Evolutionary conservation across 2,797 vertebrate species (phyloP).

Genomic region (Phalloptychus januarius): DNA sequence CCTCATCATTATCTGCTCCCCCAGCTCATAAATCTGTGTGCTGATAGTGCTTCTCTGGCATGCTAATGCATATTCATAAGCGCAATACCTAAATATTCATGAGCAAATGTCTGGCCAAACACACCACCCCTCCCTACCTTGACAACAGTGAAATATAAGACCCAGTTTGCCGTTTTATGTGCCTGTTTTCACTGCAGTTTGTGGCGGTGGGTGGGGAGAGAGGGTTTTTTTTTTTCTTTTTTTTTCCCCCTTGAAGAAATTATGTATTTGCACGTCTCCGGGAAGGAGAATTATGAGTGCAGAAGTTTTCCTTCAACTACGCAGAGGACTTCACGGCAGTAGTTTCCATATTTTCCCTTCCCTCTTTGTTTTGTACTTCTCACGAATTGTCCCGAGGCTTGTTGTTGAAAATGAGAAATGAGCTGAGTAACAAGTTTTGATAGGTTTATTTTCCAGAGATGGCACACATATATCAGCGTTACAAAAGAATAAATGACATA

Average conservation of each 20-base stretch:
- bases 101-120: conserved; percentile 79
- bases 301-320: conserved; percentile 49
- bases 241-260: conserved; percentile 39
- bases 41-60: conserved; percentile 58
- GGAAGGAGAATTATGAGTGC: conserved; percentile 62
- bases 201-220: conserved; percentile 55
- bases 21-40: conserved; percentile 77
- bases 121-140: conserved; percentile 41
- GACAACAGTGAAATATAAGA: conserved; percentile 78
- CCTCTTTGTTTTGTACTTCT: conserved; percentile 5
- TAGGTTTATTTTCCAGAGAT: conserved; percentile 70
- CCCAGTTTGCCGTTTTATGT: conserved; percentile 75
- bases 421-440: conserved; percentile 66
- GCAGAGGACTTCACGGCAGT: conserved; percentile 37
- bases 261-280: conserved; percentile 66
- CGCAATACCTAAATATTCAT: conserved; percentile 76
- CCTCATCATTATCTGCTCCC: conserved; percentile 74
- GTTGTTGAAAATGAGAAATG: conserved; percentile 71
- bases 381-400: conserved; percentile 52
- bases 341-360: conserved; percentile 34
- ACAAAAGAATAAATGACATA: conserved; percentile 69
- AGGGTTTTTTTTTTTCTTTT: background rate
- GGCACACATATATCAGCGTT: conserved; percentile 65
- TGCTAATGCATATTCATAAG: conserved; percentile 82
- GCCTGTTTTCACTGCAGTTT: conserved; percentile 72